These are phyloP conservation scores for Psittacula echo DNA, from an alignment of 2,797 vertebrate genomes.

Conservation along the genomic window DNA sequence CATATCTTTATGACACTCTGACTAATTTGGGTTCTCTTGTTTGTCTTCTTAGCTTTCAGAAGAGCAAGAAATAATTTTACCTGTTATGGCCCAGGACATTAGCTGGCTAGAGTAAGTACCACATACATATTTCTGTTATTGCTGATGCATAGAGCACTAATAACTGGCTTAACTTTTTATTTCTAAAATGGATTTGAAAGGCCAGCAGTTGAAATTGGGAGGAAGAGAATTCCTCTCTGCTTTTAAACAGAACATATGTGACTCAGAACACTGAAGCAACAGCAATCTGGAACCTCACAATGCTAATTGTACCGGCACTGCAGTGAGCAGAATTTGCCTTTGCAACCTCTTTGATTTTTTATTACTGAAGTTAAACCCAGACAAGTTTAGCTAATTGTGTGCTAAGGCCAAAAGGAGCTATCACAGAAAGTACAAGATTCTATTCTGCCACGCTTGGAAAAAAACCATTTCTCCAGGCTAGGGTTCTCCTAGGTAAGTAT, in stretches of 20 bases:
- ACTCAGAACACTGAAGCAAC: not conserved
- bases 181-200: not conserved
- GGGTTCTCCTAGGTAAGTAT: constrained; percentile 5
- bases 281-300: not conserved
- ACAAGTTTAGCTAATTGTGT: not conserved
- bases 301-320: not conserved
- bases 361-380: not conserved
- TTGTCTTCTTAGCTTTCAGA: not conserved
- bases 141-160: not conserved
- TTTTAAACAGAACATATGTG: not conserved
- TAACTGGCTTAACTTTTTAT: not conserved
- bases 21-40: not conserved
- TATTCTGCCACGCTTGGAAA: not conserved
- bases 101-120: not conserved
- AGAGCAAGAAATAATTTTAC: not conserved
- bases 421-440: not conserved
- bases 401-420: constrained; percentile 1
- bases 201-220: not conserved
- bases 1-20: not conserved
- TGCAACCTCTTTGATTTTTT: not conserved
- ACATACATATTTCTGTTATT: not conserved
- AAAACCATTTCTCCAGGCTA: not conserved
- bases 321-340: not conserved
- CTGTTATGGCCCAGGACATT: not conserved
- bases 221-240: not conserved